These are phyloP conservation scores for Cryptoblepharus egeriae DNA, from an alignment of 2,797 vertebrate genomes.

Conservation along the genomic window DNA sequence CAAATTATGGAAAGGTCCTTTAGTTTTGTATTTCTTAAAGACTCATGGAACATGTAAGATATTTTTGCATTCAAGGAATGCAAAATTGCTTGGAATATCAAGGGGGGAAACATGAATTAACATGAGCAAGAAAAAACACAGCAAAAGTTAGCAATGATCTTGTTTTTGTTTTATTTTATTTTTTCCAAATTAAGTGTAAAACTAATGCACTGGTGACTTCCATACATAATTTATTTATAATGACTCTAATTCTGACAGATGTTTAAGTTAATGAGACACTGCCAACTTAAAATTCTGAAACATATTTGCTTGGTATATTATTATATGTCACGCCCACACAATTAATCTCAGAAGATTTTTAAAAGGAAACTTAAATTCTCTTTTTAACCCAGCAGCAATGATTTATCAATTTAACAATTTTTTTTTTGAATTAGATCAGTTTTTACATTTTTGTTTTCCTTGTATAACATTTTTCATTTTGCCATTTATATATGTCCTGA, in stretches of 20 bases:
- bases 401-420: not conserved
- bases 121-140: constrained; percentile 6
- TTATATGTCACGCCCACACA: constrained; percentile 10
- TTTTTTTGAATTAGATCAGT: not conserved
- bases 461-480: not conserved
- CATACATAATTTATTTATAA: constrained; percentile 33
- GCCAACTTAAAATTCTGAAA: constrained; percentile 24
- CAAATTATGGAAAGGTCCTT: not conserved
- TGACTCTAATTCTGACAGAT: constrained; percentile 32
- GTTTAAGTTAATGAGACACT: constrained; percentile 40
- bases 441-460: not conserved
- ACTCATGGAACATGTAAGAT: not conserved
- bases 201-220: constrained; percentile 6
- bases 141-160: not conserved
- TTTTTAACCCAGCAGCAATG: not conserved
- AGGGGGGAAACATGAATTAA: constrained; percentile 12
- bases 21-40: not conserved
- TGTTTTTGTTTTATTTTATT: not conserved
- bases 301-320: constrained; percentile 14
- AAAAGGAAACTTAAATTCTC: not conserved
- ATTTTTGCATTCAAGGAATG: not conserved
- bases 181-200: not conserved
- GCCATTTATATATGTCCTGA: not conserved
- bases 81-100: not conserved
- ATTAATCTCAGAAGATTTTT: constrained; percentile 12